phyloP scores from a whole-genome alignment of 1,140 invertebrate species.

The Anagrus nilaparvatae region DNA sequence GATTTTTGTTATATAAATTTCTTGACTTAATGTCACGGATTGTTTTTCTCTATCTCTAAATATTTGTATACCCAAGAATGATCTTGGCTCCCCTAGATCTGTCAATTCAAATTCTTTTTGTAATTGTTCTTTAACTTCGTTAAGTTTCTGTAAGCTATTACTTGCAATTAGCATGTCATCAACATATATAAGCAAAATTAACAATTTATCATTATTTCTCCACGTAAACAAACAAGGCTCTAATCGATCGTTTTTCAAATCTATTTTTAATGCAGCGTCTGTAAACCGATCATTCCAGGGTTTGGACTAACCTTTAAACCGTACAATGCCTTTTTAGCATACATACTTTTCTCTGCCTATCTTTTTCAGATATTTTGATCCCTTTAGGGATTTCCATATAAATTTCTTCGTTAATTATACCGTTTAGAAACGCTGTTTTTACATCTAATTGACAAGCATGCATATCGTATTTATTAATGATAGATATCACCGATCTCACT shows the following conservation, averaged over 20 bases:
- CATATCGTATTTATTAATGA: conserved; percentile 15
- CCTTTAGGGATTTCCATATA: conserved; percentile 34
- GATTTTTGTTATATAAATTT: not conserved
- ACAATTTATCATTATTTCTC: not conserved
- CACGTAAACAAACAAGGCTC: not conserved
- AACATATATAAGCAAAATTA: not conserved
- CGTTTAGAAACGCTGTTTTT: conserved; percentile 29
- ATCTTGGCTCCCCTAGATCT: not conserved
- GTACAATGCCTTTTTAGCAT: conserved; percentile 23
- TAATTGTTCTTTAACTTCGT: not conserved
- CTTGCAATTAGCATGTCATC: not conserved
- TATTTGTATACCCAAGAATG: too few relatives aligned
- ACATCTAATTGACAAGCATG: conserved; percentile 29
- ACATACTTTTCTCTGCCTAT: conserved; percentile 13
- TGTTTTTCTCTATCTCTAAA: not conserved
- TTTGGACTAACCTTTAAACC: not conserved
- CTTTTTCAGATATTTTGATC: conserved; percentile 9
- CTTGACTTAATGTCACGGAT: not conserved
- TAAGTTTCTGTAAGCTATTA: not conserved
- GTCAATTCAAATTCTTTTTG: not conserved
- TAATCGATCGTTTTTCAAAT: not conserved
- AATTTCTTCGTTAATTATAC: conserved; percentile 30
- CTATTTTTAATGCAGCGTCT: not conserved
- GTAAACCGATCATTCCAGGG: not conserved
- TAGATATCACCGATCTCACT: conserved; percentile 8